Conservation (phyloP, 2,888 invertebrate genomes). For the Tanypteryx hageni region DNA sequence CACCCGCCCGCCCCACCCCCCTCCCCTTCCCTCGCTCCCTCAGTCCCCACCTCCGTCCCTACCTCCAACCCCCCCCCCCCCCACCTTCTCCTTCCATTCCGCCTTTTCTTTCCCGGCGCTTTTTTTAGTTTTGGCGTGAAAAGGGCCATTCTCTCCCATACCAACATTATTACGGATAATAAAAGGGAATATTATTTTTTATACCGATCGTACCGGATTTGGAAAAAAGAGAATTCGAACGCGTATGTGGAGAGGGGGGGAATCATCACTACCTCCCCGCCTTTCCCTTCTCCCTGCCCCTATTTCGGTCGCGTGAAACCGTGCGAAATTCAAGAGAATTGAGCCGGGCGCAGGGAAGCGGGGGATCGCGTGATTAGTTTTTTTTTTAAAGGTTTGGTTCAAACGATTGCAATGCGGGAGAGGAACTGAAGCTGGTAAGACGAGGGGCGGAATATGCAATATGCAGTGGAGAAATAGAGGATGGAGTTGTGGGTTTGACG, state of each 20-base stretch:
- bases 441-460: background rate
- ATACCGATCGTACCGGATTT: background rate
- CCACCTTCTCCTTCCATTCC: background rate
- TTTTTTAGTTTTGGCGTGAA: constrained; percentile 14
- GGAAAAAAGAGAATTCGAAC: background rate
- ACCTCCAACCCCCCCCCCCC: background rate
- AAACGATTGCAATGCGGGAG: background rate
- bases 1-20: too few relatives aligned
- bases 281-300: background rate
- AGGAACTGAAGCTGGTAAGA: background rate
- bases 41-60: too few relatives aligned
- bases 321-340: constrained; percentile 12
- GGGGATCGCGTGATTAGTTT: constrained; percentile 12
- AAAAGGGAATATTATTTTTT: constrained; percentile 50
- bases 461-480: background rate
- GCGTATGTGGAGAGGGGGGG: background rate
- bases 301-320: background rate
- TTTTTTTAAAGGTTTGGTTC: constrained; percentile 32
- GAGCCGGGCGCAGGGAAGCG: background rate
- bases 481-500: background rate
- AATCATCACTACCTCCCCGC: too few relatives aligned
- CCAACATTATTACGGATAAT: constrained; percentile 48
- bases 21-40: too few relatives aligned
- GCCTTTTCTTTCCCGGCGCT: background rate
- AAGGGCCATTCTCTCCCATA: constrained; percentile 43